Evolutionary conservation across 1,140 invertebrate genomes (phyloP).

Genomic region (Dermatophagoides farinae): DNA sequence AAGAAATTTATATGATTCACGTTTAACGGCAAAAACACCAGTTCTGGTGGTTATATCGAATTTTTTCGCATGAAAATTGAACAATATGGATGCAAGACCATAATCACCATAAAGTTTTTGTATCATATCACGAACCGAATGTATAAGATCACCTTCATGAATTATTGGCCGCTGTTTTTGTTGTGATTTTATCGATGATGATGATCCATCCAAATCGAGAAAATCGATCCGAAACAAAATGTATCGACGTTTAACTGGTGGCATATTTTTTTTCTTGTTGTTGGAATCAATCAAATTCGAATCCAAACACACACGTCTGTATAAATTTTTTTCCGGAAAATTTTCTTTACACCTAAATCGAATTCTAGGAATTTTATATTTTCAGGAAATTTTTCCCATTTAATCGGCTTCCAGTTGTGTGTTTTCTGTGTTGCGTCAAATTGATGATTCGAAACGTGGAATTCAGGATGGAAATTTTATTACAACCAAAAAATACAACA

Average conservation of each 20-base stretch:
- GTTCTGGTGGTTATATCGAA: not conserved
- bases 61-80: not conserved
- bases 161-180: not conserved
- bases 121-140: slow-evolving; percentile 1
- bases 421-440: too few relatives aligned
- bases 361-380: too few relatives aligned
- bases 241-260: slow-evolving; percentile 5
- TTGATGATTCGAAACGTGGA: too few relatives aligned
- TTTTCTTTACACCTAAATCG: too few relatives aligned
- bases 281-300: too few relatives aligned
- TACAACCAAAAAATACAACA: too few relatives aligned
- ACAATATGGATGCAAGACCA: slow-evolving; percentile 2
- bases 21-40: slow-evolving; percentile 6
- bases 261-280: not conserved
- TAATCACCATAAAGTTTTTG: not conserved
- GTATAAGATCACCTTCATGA: not conserved
- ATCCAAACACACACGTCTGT: too few relatives aligned
- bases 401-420: too few relatives aligned
- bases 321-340: not conserved
- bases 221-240: not conserved
- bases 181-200: not conserved
- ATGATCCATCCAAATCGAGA: not conserved
- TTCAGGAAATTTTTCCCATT: too few relatives aligned
- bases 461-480: too few relatives aligned
- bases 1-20: not conserved